Evolutionary conservation across 2,888 invertebrate genomes (phyloP).

Genomic region (Sphaerophoria rueppellii): DNA sequence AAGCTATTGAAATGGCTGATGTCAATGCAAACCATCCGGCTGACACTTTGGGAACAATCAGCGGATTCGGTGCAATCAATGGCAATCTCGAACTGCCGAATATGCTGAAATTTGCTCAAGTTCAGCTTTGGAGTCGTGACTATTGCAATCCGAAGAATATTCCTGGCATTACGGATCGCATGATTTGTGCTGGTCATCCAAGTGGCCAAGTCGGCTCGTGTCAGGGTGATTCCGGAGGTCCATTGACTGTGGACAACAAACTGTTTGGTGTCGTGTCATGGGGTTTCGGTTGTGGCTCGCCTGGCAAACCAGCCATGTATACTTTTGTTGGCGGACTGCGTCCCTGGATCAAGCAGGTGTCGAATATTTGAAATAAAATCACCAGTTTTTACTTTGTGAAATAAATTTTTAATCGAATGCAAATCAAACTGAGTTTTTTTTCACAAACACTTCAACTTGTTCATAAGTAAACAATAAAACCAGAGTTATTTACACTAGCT

Average conservation of each 20-base stretch:
- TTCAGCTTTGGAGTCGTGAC: conserved; percentile 80
- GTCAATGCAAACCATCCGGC: conserved; percentile 77
- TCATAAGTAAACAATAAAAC: too few species aligned
- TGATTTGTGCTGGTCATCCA: conserved; percentile 81
- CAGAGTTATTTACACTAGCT: too few species aligned
- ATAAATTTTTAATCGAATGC: too few species aligned
- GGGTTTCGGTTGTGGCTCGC: conserved; percentile 81
- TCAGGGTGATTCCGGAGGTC: conserved; percentile 80
- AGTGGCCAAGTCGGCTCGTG: conserved; percentile 80
- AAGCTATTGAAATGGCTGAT: conserved; percentile 77
- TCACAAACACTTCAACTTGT: too few species aligned
- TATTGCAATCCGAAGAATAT: conserved; percentile 80
- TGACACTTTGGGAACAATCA: conserved; percentile 79
- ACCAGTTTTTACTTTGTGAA: too few species aligned
- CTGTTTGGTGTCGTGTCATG: conserved; percentile 81
- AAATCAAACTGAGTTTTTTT: too few species aligned
- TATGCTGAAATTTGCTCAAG: conserved; percentile 78
- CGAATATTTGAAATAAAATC: conserved; percentile 75
- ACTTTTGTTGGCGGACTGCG: conserved; percentile 79
- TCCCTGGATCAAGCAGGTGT: conserved; percentile 79
- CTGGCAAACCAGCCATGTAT: conserved; percentile 80
- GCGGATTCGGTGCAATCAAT: conserved; percentile 80
- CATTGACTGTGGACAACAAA: conserved; percentile 79
- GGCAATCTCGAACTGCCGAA: conserved; percentile 79
- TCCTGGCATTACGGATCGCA: conserved; percentile 81